Base-by-base conservation (phyloP, 2,113 vertebrate species). In the Rhinoptilus africanus region DNA sequence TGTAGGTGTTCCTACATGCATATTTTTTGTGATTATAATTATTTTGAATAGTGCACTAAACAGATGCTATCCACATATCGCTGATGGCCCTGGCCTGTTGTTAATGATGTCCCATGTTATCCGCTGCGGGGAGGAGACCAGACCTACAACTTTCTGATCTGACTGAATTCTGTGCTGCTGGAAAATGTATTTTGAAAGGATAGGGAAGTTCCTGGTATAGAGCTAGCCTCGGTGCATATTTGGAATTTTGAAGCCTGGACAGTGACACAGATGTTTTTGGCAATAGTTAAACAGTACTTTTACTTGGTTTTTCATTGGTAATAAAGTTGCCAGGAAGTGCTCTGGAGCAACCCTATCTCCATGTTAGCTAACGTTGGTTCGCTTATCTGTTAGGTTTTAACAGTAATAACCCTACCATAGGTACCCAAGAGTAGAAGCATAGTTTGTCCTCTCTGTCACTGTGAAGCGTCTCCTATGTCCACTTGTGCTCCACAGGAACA, bases 341-440 rank as follows among this genome's bases (percentile, higher is more conserved):
- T 60, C 41, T 84, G 76, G 27, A 80, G 24, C 63, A 69, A 34
- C 16, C 13, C 17, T 57, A 9, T 8, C 11, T 39, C 27, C 41
- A 2, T 1, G 1, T 51, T 62, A 67, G 50, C n/a, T 50, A 19
- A 51, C 12, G 4, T 1, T 47, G 10, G 22, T 51, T 92, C 4
- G 1, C 32, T 43, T 63, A 22, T 39, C 35, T 54, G 11, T 68
- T 45, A 39, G 27, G 1, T 18, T 20, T 73, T 39, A 57, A 50
- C n/a, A 43, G 5, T 21, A 41, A 13, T 9, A 75, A 19, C 3
- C 4, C 27, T 27, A 3, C 50, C 4, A 3, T 1, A 24, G n/a
- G 23, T 53, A 62, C 30, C n/a, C 18, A 32, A 10, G 48, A 74
- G 26, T 27, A 34, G 30, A 43, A 37, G n/a, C 53, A 24, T 2